Evolutionary conservation across 2,113 vertebrate species (phyloP), one percentile per base, ranked within the genome.

Genomic region (Rhagologus leucostigma): DNA sequence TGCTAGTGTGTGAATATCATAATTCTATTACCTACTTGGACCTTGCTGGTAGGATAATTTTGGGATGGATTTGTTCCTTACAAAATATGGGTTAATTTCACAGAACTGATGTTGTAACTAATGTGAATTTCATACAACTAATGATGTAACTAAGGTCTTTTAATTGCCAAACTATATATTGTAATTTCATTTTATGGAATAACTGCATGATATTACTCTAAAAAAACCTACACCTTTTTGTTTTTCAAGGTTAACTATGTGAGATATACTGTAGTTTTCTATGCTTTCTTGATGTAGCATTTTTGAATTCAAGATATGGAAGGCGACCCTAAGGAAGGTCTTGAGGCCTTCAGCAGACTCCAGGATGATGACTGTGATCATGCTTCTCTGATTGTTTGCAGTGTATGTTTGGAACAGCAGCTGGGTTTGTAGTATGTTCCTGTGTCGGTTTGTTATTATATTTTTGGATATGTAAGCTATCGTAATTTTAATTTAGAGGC

Each of bases 181-280:
- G 6, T 5, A 50, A 55, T 69, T 87, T 81, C 2, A 19, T 87
- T 57, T 63, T 55, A 8, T 84, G 14, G 26, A 63, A 55, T 63
- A 29, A 9, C 50, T 47, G 21, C 12, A 53, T 24, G 17, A 24
- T 53, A 41, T 32, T 47, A 32, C 10, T 16, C 6, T 15, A 33
- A n/a, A 15, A 41, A 41, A 12, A 0, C 0, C 11, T 29, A 4
- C 0, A 3, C 13, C 1, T 35, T 84, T 59, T 30, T 70, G 20
- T 75, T 56, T 85, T 77, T 30, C 20, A n/a, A n/a, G 16, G 3
- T 27, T 65, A 42, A 42, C 2, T 50, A 15, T 30, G 33, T n/a
- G 50, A 68, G 13, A 41, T 55, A 30, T 21, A 8, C 11, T 49
- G 59, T 6, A 35, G 16, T 41, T 62, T 53, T 52, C 27, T 35